Base-by-base conservation (phyloP, 64 coral and sea anemone species). In the Cladopsammia gracilis region DNA sequence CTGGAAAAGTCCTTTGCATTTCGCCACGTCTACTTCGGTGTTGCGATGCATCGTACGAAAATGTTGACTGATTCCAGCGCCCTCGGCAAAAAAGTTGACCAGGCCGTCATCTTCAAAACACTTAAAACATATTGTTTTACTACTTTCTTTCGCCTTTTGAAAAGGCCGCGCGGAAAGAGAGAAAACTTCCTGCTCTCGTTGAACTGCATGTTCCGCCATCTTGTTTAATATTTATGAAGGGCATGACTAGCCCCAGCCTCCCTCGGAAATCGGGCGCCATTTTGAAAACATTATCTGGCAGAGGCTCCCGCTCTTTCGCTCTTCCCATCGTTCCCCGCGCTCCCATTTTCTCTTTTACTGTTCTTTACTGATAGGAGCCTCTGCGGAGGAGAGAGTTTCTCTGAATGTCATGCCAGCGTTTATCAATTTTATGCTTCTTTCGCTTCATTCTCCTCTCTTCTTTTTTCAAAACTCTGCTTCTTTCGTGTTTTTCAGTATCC, bases 401-500 rank as follows among this genome's bases (percentile, higher is more conserved):
- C 12, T 86, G 34, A 53, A 92, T 85, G 53, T 92, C 90, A 9
- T 54, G 69, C 7, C 70, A 20, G 46, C 90, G 76, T 75, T 85
- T 69, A 14, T 86, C 78, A 50, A 92, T 92, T 25, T 49, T 50
- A 56, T 76, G 71, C 26, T 92, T 76, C 23, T 62, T 59, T 14
- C 66, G 43, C 42, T 92, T 92, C 90, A 92, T 92, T 47, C 54
- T 62, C 15, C 67, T 48, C 25, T 86, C 61, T 24, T 92, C 90
- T 73, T 61, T 92, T 12, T 86, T 75, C 58, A 92, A 52, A 24
- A 77, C 72, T 77, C 81, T 76, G 11, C 45, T 72, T 61, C 90
- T 56, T 18, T 92, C 90, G 15, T 92, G 52, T 92, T 86, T 84
- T 68, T 92, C 90, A 50, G 52, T 71, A n/a, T 97, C 95, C 15